phyloP scores from a whole-genome alignment of 1,140 invertebrate genomes.

The Lepidurus apus region DNA sequence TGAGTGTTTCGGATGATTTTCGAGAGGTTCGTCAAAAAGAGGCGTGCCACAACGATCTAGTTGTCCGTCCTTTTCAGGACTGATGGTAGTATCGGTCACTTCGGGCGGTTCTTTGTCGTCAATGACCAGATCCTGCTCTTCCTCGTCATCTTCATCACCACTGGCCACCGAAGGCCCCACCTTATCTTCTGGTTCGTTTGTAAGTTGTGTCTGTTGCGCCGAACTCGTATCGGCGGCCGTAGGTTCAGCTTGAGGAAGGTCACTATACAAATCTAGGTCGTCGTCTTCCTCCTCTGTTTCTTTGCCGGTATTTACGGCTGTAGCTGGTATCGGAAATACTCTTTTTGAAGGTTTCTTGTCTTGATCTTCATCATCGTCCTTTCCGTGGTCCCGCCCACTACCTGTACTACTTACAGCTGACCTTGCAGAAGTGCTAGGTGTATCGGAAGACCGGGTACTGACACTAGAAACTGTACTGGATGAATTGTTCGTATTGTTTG shows the following conservation, averaged over 20 bases:
- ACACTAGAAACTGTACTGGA: neutral
- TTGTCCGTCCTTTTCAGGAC: constrained; percentile 6
- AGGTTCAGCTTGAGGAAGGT: constrained; percentile 42
- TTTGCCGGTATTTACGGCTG: constrained; percentile 6
- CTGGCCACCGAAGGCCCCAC: constrained; percentile 36
- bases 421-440: neutral
- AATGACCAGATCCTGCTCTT: constrained; percentile 34
- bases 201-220: constrained; percentile 15
- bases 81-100: neutral
- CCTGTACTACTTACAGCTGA: neutral
- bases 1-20: neutral
- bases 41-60: neutral
- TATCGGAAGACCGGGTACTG: constrained; percentile 17
- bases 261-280: constrained; percentile 51
- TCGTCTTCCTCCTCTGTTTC: constrained; percentile 40
- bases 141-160: constrained; percentile 54
- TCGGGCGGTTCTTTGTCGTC: constrained; percentile 29
- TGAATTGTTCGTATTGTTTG: neutral
- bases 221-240: neutral
- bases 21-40: neutral
- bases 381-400: constrained; percentile 37
- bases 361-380: constrained; percentile 36
- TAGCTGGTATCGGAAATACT: constrained; percentile 1
- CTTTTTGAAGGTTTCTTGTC: constrained; percentile 33
- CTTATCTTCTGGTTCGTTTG: constrained; percentile 31